Evolutionary conservation across 2,113 vertebrate species (phyloP).

Genomic region (Chloebia gouldiae): DNA sequence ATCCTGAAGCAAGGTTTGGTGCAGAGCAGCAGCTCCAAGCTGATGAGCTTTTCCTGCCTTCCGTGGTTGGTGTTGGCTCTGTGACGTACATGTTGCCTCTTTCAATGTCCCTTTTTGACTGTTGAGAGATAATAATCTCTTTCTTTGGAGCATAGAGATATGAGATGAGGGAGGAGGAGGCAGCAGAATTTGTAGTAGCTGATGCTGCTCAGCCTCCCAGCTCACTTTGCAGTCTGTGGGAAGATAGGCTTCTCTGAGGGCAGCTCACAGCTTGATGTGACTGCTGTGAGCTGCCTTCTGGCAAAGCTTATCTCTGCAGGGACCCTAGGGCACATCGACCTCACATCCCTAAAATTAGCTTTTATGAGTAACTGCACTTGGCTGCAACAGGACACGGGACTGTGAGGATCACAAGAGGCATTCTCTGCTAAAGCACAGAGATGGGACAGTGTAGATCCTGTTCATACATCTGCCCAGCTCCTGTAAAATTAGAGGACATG

Average conservation of each 20-base stretch:
- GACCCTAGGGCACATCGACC: neutral
- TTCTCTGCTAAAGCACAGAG: neutral
- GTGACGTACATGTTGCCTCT: neutral
- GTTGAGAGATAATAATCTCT: neutral
- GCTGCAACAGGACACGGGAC: neutral
- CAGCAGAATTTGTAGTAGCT: neutral
- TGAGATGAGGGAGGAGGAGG: neutral
- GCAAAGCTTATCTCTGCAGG: neutral
- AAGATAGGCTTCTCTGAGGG: neutral
- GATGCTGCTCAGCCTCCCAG: neutral
- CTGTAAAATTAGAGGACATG: neutral
- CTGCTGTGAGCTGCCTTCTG: neutral
- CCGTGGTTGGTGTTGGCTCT: neutral
- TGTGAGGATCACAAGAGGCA: neutral
- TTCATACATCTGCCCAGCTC: neutral
- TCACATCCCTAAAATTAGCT: neutral
- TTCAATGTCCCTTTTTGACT: neutral
- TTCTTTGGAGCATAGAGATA: neutral
- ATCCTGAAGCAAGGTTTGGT: neutral
- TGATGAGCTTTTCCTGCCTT: neutral
- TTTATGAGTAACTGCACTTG: neutral
- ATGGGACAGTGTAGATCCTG: neutral
- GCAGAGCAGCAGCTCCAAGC: neutral
- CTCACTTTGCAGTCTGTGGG: neutral
- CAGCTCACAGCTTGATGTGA: neutral